These are phyloP conservation scores for Oreochromis grahami DNA, from an alignment of 2,797 vertebrate genomes.

Conservation along the genomic window DNA sequence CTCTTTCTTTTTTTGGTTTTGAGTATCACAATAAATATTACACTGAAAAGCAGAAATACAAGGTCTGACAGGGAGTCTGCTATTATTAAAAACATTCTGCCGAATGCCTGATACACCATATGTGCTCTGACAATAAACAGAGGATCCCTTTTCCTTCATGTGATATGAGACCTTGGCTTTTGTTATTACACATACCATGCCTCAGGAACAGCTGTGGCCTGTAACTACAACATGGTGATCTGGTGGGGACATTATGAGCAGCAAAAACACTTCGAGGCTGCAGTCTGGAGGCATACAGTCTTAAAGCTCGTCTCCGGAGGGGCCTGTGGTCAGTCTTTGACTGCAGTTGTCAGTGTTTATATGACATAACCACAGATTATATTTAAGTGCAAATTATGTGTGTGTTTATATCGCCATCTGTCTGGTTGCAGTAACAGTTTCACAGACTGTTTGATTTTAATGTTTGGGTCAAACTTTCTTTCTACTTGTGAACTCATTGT, in stretches of 20 bases:
- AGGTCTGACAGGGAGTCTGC: background rate
- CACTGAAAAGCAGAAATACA: constrained; percentile 12
- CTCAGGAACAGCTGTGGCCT: background rate
- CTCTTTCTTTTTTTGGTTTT: background rate
- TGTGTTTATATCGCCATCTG: background rate
- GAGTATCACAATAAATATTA: background rate
- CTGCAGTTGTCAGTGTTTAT: background rate
- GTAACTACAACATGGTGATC: background rate
- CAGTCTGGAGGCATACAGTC: background rate
- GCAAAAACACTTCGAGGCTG: background rate
- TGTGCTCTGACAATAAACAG: background rate
- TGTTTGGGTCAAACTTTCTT: background rate
- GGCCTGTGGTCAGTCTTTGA: background rate
- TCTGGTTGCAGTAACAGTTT: background rate
- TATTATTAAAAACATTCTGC: background rate
- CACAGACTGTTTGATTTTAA: background rate
- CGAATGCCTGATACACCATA: background rate
- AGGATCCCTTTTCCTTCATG: background rate
- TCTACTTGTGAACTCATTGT: background rate
- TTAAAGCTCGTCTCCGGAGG: background rate
- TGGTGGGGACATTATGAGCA: background rate
- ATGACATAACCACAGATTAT: background rate
- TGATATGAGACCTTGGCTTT: background rate
- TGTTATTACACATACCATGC: background rate
- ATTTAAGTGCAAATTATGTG: background rate